phyloP scores from a whole-genome alignment of 1,140 invertebrate genomes.

The Trichoplusia ni region DNA sequence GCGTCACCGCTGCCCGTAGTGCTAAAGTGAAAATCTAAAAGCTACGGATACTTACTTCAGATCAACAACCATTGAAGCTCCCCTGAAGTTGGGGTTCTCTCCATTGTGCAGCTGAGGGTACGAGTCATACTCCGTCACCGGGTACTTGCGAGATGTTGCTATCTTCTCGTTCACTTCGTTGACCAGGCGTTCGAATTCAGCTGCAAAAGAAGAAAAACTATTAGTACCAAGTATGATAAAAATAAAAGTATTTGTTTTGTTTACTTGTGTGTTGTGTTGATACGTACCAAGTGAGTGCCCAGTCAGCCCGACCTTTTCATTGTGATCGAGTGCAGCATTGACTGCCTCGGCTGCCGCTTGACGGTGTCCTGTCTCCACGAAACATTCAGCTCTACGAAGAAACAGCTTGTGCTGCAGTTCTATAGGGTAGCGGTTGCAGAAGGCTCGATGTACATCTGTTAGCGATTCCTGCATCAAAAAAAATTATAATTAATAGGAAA shows the following conservation, averaged over 20 bases:
- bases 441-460: conserved; percentile 57
- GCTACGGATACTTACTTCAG: conserved; percentile 37
- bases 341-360: conserved; percentile 44
- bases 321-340: conserved; percentile 45
- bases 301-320: conserved; percentile 6
- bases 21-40: not conserved
- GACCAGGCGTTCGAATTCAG: no score
- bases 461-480: not conserved
- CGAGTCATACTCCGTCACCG: conserved; percentile 34
- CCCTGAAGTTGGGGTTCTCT: conserved; percentile 53
- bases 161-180: no score
- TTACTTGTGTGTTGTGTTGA: no score
- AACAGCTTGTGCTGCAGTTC: conserved; percentile 60
- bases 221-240: no score
- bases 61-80: conserved; percentile 62
- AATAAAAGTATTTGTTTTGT: no score
- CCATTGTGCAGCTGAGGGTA: conserved; percentile 53
- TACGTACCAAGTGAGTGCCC: no score
- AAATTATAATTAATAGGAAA: not conserved
- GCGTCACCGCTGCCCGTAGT: no score
- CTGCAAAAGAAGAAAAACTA: conserved; percentile 47
- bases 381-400: conserved; percentile 62
- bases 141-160: conserved; percentile 20
- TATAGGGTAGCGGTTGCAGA: conserved; percentile 52
- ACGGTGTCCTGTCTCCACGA: conserved; percentile 51